Percentiles rank a stretch among this genome's conserved stretches.
Evolutionary conservation across 2,797 vertebrate species (phyloP).

Genomic region (Avahi laniger): DNA sequence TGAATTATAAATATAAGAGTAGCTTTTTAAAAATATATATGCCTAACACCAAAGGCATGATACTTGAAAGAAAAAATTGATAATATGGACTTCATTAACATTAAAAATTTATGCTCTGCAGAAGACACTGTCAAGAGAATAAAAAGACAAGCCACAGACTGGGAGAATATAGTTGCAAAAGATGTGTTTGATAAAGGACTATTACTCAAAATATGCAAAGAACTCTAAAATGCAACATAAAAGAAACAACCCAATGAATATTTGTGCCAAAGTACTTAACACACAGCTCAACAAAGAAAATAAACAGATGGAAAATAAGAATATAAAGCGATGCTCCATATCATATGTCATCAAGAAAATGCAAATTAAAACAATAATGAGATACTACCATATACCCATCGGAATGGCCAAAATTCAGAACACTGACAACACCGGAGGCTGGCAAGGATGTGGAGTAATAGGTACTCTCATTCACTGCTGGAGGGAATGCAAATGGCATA

Average conservation of each 20-base stretch:
- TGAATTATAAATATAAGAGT: background rate
- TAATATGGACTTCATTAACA: background rate
- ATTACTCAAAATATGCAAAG: background rate
- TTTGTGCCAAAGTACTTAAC: background rate
- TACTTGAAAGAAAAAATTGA: background rate
- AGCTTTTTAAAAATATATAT: background rate
- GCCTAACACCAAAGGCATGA: background rate
- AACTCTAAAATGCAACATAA: background rate
- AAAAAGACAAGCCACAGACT: background rate
- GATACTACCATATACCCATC: background rate
- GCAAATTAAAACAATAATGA: background rate
- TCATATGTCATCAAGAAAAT: background rate
- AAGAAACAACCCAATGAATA: background rate
- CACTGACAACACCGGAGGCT: background rate
- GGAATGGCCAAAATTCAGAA: background rate
- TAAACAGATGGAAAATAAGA: background rate
- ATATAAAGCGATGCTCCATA: background rate
- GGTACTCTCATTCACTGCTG: background rate
- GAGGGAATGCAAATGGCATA: background rate
- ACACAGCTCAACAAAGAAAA: background rate
- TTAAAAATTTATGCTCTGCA: background rate
- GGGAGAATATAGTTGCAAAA: background rate
- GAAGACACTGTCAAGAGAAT: background rate
- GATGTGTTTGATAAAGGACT: background rate
- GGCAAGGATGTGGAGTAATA: background rate